Evolutionary conservation across 2,797 vertebrate species (phyloP).

Genomic region (Falco columbarius): DNA sequence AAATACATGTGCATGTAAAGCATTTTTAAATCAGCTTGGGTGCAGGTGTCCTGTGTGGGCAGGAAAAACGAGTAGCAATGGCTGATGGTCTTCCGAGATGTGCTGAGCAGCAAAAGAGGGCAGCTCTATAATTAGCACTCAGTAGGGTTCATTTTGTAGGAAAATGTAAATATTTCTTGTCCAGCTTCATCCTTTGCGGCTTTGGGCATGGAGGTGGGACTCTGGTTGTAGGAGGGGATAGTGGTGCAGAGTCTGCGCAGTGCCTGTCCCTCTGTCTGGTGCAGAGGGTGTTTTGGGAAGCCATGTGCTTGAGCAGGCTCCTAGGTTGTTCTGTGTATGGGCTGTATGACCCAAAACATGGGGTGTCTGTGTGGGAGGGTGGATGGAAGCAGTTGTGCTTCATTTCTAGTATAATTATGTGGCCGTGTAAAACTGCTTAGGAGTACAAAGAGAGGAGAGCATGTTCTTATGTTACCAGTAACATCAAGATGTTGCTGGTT

Average conservation of each 20-base stretch:
- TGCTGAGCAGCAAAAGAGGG: background rate
- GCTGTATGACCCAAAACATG: accelerated
- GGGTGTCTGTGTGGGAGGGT: background rate
- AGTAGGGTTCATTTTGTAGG: background rate
- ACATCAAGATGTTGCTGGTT: background rate
- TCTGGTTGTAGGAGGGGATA: background rate
- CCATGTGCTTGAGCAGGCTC: background rate
- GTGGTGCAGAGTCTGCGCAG: accelerated
- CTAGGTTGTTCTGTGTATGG: background rate
- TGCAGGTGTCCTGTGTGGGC: background rate
- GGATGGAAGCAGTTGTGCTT: background rate
- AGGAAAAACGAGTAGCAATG: background rate
- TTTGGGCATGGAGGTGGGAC: background rate
- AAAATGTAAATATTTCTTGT: background rate
- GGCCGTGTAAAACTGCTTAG: background rate
- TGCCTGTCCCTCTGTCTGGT: accelerated
- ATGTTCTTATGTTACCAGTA: background rate
- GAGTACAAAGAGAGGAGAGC: background rate
- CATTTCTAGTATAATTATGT: background rate
- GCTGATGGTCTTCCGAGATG: background rate
- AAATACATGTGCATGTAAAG: background rate
- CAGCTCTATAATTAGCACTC: background rate
- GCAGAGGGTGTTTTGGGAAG: background rate
- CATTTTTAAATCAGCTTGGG: background rate
- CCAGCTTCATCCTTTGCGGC: background rate